Evolutionary conservation across 64 coral and sea anemone genomes (phyloP).

Genomic region (Stichodactyla helianthus): DNA sequence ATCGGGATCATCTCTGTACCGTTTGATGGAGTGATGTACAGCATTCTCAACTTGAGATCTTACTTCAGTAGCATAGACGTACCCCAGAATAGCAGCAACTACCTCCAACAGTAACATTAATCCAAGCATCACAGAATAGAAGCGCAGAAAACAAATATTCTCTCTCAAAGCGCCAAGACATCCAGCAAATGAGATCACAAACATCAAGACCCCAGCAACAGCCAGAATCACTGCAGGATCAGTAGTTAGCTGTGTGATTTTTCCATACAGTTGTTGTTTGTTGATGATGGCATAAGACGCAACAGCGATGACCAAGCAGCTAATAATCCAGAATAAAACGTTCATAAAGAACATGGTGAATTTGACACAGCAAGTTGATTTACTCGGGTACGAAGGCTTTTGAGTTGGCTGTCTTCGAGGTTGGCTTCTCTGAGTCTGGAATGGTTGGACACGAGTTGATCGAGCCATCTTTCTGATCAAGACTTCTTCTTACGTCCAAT

Average conservation of each 20-base stretch:
- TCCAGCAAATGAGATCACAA: conserved; percentile 73
- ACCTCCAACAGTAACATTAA: conserved; percentile 81
- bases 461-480: conserved; percentile 25
- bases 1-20: conserved; percentile 93
- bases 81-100: conserved; percentile 58
- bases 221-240: conserved; percentile 77
- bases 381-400: conserved; percentile 62
- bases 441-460: conserved; percentile 33
- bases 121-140: conserved; percentile 59
- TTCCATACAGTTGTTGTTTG: conserved; percentile 78
- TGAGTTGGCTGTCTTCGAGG: background rate
- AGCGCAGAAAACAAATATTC: conserved; percentile 78
- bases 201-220: conserved; percentile 62
- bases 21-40: conserved; percentile 60
- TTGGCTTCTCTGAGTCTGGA: background rate
- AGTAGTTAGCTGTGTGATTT: conserved; percentile 68
- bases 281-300: conserved; percentile 73
- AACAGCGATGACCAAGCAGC: conserved; percentile 79
- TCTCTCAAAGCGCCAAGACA: conserved; percentile 89
- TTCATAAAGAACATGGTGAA: conserved; percentile 94
- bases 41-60: conserved; percentile 67
- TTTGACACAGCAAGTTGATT: conserved; percentile 78
- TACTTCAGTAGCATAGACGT: conserved; percentile 66
- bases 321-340: conserved; percentile 76
- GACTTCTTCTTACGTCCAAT: background rate